Evolutionary conservation across 2,797 vertebrate genomes (phyloP).

Genomic region (Hypotaenidia philippensis): DNA sequence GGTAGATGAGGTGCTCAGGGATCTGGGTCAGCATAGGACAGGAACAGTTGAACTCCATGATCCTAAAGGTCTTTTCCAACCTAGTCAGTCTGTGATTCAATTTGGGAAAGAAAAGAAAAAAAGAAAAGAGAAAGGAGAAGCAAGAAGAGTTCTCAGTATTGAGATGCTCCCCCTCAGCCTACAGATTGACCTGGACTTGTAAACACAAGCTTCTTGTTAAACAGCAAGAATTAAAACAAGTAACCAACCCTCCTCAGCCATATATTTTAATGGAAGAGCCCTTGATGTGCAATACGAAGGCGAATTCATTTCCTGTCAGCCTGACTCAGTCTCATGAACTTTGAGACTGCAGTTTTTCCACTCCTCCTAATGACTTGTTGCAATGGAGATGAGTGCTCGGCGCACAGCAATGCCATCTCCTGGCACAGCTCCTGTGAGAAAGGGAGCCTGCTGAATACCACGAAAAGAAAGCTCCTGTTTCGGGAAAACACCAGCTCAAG

Average conservation of each 20-base stretch:
- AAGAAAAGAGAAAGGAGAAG: not conserved
- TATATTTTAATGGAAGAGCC: slow-evolving; percentile 17
- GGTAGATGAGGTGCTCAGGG: too few relatives aligned
- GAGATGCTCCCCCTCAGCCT: not conserved
- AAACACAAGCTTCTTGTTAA: slow-evolving; percentile 42
- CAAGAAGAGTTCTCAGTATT: not conserved
- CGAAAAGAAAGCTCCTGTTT: slow-evolving; percentile 38
- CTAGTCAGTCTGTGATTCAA: not conserved
- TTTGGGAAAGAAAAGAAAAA: not conserved
- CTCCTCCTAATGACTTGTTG: slow-evolving; percentile 57
- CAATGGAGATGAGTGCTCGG: slow-evolving; percentile 56
- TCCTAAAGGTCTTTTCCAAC: too few relatives aligned
- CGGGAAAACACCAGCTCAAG: slow-evolving; percentile 4
- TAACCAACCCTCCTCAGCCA: not conserved
- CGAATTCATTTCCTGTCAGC: slow-evolving; percentile 52
- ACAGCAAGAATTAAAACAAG: not conserved
- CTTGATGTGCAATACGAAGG: slow-evolving; percentile 41
- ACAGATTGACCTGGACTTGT: not conserved
- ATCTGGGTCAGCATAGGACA: too few relatives aligned
- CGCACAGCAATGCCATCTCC: slow-evolving; percentile 73
- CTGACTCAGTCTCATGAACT: slow-evolving; percentile 60
- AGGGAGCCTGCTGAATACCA: slow-evolving; percentile 44
- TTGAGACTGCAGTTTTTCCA: slow-evolving; percentile 48
- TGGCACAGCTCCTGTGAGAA: slow-evolving; percentile 76
- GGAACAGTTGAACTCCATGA: too few relatives aligned